Evolutionary conservation across 2,888 invertebrate species (phyloP).

Genomic region (Yponomeuta sedellus): DNA sequence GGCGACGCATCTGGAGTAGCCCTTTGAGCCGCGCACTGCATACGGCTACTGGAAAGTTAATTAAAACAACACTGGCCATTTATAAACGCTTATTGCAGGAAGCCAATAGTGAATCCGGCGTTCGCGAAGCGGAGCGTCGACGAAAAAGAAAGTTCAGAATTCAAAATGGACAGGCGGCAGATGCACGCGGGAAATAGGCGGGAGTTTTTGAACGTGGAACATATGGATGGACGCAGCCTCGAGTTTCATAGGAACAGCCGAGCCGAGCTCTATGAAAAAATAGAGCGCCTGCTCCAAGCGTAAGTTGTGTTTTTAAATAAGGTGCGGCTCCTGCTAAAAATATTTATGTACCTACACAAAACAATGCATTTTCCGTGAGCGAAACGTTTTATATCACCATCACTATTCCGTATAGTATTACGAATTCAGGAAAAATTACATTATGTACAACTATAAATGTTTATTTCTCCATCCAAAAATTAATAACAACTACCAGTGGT

Average conservation of each 20-base stretch:
- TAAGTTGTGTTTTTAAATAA: conserved; percentile 35
- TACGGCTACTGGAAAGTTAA: conserved; percentile 18
- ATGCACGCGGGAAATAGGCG: conserved; percentile 63
- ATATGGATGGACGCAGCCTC: conserved; percentile 40
- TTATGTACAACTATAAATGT: too few species aligned
- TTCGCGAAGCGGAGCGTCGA: conserved; percentile 67
- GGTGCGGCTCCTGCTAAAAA: neutral
- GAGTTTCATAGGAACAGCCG: conserved; percentile 80
- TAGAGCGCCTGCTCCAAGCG: conserved; percentile 80
- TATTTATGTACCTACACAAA: too few species aligned
- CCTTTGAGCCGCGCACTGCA: neutral
- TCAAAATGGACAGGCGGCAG: conserved; percentile 58
- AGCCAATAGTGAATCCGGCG: conserved; percentile 65
- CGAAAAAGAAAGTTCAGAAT: conserved; percentile 43
- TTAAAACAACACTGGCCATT: conserved; percentile 17
- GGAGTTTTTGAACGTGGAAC: conserved; percentile 51
- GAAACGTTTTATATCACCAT: too few species aligned
- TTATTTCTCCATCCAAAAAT: too few species aligned
- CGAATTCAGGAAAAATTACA: too few species aligned
- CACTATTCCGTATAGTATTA: too few species aligned
- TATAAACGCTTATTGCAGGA: conserved; percentile 48
- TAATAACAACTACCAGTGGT: too few species aligned
- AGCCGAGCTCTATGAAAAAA: conserved; percentile 78
- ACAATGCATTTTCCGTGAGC: too few species aligned
- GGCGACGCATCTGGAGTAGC: neutral